These are phyloP conservation scores for Patella depressa DNA, from an alignment of 2,888 invertebrate genomes.

Conservation along the genomic window DNA sequence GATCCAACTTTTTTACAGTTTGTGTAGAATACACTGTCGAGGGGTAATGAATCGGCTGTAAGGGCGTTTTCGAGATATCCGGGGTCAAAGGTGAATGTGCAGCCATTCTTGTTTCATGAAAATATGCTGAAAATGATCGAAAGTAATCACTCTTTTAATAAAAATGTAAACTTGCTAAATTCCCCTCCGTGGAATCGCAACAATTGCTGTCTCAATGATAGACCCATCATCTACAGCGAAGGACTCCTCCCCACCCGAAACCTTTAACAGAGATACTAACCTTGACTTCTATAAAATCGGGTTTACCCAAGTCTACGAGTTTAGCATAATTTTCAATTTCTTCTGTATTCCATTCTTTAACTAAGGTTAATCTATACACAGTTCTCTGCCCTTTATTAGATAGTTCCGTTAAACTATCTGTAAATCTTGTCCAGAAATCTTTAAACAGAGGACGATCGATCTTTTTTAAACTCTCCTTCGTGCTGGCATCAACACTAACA, in stretches of 20 bases:
- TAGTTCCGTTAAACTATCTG: constrained; percentile 74
- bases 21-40: no score
- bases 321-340: constrained; percentile 75
- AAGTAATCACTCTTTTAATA: no score
- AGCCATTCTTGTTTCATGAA: no score
- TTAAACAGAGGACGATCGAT: constrained; percentile 76
- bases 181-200: no score
- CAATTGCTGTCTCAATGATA: no score
- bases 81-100: no score
- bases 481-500: constrained; percentile 77
- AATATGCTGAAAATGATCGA: no score
- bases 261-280: constrained; percentile 56
- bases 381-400: constrained; percentile 75
- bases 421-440: constrained; percentile 76
- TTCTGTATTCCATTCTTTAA: constrained; percentile 76
- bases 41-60: no score
- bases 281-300: constrained; percentile 77
- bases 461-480: constrained; percentile 75
- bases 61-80: no score
- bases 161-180: no score
- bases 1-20: no score
- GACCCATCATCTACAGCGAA: no score
- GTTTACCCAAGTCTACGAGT: constrained; percentile 74
- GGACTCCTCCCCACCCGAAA: background rate
- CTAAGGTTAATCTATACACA: constrained; percentile 76